Evolutionary conservation across 2,113 vertebrate species (phyloP).

Genomic region (Chunga burmeisteri): DNA sequence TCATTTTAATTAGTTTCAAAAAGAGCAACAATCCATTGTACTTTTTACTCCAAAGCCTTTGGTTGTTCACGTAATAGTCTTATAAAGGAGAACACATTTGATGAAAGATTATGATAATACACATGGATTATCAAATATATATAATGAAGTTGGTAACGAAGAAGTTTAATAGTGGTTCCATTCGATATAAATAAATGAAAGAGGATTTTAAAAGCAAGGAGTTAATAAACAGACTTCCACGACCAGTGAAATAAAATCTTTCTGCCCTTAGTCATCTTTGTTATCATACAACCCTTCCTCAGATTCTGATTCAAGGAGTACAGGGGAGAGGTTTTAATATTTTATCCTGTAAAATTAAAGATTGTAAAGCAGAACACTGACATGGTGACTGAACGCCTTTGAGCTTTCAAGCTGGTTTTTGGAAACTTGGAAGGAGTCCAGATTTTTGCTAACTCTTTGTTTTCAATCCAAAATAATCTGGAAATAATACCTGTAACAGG

Average conservation of each 20-base stretch:
- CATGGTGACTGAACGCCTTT: slow-evolving; percentile 8
- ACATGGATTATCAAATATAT: neutral
- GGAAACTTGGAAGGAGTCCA: slow-evolving; percentile 36
- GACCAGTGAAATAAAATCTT: neutral
- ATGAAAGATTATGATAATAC: neutral
- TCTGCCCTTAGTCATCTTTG: neutral
- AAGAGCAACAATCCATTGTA: neutral
- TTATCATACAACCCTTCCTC: neutral
- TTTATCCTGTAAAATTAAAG: slow-evolving; percentile 20
- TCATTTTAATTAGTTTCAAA: neutral
- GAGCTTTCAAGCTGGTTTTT: neutral
- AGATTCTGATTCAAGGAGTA: neutral
- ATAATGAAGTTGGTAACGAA: neutral
- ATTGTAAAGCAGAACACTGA: neutral
- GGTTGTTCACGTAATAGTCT: neutral
- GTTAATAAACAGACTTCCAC: neutral
- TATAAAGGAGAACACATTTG: neutral
- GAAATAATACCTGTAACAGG: slow-evolving; percentile 32
- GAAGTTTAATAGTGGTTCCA: neutral
- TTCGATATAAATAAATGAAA: neutral
- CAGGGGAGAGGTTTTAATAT: neutral
- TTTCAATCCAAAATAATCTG: slow-evolving; percentile 47
- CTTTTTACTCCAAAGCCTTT: neutral
- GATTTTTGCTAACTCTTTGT: slow-evolving; percentile 34
- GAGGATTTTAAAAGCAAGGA: neutral